Base-by-base conservation (phyloP, 2,888 invertebrate species). In the Cerastoderma edule region DNA sequence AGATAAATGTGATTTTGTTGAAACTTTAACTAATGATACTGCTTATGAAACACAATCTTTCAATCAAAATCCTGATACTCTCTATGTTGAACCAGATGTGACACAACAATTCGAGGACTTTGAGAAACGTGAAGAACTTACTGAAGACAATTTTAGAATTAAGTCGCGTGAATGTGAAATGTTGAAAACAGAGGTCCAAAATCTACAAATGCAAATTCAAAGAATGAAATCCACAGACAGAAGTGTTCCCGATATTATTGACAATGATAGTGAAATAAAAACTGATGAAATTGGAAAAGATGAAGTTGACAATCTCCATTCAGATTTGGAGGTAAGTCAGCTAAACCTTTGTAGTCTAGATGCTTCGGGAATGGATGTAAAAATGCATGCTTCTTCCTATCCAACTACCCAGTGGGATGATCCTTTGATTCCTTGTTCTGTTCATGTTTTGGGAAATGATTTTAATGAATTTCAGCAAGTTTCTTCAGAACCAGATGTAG, bases 351-450 rank as follows among this genome's bases (percentile, higher is more conserved):
- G n/a, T 56, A 71, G 66, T 54, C 54, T 73, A 72, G 69, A 70
- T 63, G 56, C 73, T 81, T 78, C 67, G 72, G 81, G 75, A 56
- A 67, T 57, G 81, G 81, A 78, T 72, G 80, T 80, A 67, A 77
- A 80, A 56, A 33, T 81, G 81, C 81, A 81, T 81, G 81, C 81
- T 78, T 81, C 81, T 75, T 75, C 81, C 77, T 69, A 70, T 75
- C 73, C 72, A 67, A 75, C 66, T 75, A 70, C 22, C 63, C 74
- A 64, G 71, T 50, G 67, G 54, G 67, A 75, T 67, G 60, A 24
- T 70, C 67, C 63, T 64, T 39, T 22, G 32, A 63, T 50, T 28
- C 53, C 35, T 16, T 67, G 44, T 67, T 46, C 67, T 66, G 69
- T 70, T 70, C 53, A 57, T 66, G 30, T 50, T 19, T 67, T 60